Evolutionary conservation across 2,113 vertebrate species (phyloP).

Genomic region (Archocentrus centrarchus): DNA sequence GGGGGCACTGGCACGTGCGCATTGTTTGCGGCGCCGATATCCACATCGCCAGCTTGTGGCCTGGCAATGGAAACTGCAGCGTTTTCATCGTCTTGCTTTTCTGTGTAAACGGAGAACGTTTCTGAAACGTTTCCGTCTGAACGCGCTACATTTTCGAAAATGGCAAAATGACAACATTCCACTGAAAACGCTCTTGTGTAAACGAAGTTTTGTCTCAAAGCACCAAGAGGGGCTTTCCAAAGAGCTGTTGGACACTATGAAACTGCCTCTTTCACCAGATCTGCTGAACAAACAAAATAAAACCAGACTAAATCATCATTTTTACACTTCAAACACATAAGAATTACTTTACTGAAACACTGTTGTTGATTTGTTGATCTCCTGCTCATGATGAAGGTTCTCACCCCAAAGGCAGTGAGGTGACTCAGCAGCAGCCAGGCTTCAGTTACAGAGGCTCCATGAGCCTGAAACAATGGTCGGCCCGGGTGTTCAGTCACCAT

Average conservation of each 20-base stretch:
- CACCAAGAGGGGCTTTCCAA: rapidly evolving
- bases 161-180: too few species aligned
- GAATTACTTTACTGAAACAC: rapidly evolving
- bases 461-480: neutral
- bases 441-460: neutral
- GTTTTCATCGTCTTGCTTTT: too few species aligned
- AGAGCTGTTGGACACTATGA: neutral
- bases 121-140: too few species aligned
- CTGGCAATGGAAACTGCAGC: too few species aligned
- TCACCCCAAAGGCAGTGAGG: neutral
- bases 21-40: too few species aligned
- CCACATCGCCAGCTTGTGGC: too few species aligned
- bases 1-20: too few species aligned
- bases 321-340: neutral
- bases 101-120: too few species aligned
- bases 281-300: rapidly evolving
- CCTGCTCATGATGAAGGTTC: neutral
- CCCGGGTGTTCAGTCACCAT: neutral
- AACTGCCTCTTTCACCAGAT: neutral
- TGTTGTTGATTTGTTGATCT: neutral
- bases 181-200: too few species aligned
- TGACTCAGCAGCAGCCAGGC: neutral
- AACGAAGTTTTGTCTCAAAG: neutral
- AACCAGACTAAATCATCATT: neutral
- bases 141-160: too few species aligned